phyloP scores from a whole-genome alignment of 2,113 vertebrate genomes.

The Collichthys lucidus region DNA sequence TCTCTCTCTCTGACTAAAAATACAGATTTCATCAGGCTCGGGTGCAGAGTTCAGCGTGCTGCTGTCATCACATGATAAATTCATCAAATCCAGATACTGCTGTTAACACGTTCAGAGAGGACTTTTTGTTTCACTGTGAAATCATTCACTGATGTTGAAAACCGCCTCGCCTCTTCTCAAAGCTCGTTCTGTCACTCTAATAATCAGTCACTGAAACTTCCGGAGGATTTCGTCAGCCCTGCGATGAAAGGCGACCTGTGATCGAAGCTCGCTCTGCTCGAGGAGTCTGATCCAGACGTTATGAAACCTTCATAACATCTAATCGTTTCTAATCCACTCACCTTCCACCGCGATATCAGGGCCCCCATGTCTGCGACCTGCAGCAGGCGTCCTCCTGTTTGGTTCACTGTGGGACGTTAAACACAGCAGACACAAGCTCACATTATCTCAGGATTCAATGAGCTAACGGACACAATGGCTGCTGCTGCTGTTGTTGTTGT shows the following conservation, averaged over 20 bases:
- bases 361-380: constrained; percentile 85
- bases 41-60: constrained; percentile 21
- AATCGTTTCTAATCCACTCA: constrained; percentile 71
- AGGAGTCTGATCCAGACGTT: not conserved
- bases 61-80: not conserved
- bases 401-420: constrained; percentile 50
- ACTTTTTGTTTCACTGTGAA: too few relatives aligned
- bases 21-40: too few relatives aligned
- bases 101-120: not conserved
- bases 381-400: not conserved
- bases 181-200: not conserved
- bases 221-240: not conserved
- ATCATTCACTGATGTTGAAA: too few relatives aligned
- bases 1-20: too few relatives aligned
- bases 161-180: not conserved
- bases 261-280: not conserved
- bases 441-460: constrained; percentile 2
- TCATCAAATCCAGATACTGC: not conserved
- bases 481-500: not conserved
- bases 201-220: not conserved
- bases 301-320: not conserved
- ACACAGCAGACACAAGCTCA: constrained; percentile 3
- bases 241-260: not conserved
- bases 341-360: constrained; percentile 92
- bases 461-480: not conserved